Evolutionary conservation across 2,888 invertebrate species (phyloP), one percentile per base, ranked within the genome.

Genomic region (Hylaea fasciaria): DNA sequence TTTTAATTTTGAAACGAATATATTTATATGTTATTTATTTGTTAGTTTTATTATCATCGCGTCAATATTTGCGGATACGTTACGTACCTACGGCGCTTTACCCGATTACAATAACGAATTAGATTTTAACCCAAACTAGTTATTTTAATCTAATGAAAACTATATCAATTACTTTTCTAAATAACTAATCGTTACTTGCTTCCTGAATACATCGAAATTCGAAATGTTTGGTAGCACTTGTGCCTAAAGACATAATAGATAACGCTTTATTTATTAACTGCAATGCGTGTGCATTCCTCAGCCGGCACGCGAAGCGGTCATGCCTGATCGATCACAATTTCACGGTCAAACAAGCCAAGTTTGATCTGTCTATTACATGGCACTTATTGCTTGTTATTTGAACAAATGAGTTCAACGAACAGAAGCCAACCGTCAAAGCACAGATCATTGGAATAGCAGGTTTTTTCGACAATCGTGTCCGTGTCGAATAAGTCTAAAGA

Each of bases 261-360:
- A 67, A 32, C 32, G 9, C 57, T 52, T 61, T 59, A 44, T 52
- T 61, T 59, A 44, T 57, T 51, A 70, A 46, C 28, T 28, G 44
- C 51, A 45, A 75, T 73, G 72, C 72, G 76, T 75, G 71, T 78
- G 77, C 77, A 78, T 82, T 78, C 77, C 73, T 67, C 68, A 71
- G 66, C 67, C 69, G 77, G 78, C 83, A 84, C 80, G 85, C 82
- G 78, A 81, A 79, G 70, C 80, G 73, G 85, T 83, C 85, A 84
- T 83, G 87, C 86, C 80, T 78, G 77, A 77, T 80, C 81, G 81
- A 81, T 81, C 77, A 80, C 81, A 85, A 88, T 89, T 91, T 88
- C 87, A 89, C 84, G 88, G 89, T 84, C 85, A 90, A 86, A 88
- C 81, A 84, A 80, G 78, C 81, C 71, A 81, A 83, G 80, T 85